Percentiles rank a stretch among this genome's conserved stretches.
These are phyloP conservation scores for Ormyrus rosae DNA, from an alignment of 2,888 invertebrate species.

Conservation along the genomic window DNA sequence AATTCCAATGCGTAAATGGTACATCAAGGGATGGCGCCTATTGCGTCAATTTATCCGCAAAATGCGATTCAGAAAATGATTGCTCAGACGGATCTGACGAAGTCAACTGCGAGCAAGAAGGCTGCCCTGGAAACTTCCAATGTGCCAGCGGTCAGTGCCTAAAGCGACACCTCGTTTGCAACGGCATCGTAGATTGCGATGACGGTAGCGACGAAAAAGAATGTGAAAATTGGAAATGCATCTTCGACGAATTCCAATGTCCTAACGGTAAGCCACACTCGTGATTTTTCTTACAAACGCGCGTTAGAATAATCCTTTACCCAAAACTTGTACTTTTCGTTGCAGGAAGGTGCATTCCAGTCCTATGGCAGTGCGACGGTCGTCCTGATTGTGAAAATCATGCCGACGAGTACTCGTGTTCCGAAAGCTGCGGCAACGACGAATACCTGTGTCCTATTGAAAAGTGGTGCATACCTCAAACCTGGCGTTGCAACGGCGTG, in stretches of 20 bases:
- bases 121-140: slow-evolving; percentile 80
- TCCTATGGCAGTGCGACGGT: slow-evolving; percentile 80
- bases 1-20: slow-evolving; percentile 80
- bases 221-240: slow-evolving; percentile 78
- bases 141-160: slow-evolving; percentile 80
- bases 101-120: slow-evolving; percentile 77
- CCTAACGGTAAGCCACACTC: slow-evolving; percentile 64
- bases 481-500: slow-evolving; percentile 80
- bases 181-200: slow-evolving; percentile 80
- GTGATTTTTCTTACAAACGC: not conserved
- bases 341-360: slow-evolving; percentile 78
- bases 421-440: slow-evolving; percentile 77
- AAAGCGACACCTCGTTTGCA: slow-evolving; percentile 80
- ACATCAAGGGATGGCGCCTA: slow-evolving; percentile 79
- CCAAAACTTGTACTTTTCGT: slow-evolving; percentile 24
- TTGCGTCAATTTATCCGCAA: slow-evolving; percentile 77
- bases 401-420: slow-evolving; percentile 79
- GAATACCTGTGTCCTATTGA: slow-evolving; percentile 79
- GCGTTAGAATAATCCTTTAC: slow-evolving; percentile 14
- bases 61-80: slow-evolving; percentile 80
- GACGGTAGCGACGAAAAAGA: slow-evolving; percentile 80
- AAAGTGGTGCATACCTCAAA: slow-evolving; percentile 79
- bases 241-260: slow-evolving; percentile 79
- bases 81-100: slow-evolving; percentile 82
- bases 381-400: slow-evolving; percentile 79